A percentile compares a stretch with the other conserved stretches of the same genome.
These are phyloP conservation scores for Hyposoter dolosus DNA, from an alignment of 2,888 invertebrate species.

Conservation along the genomic window DNA sequence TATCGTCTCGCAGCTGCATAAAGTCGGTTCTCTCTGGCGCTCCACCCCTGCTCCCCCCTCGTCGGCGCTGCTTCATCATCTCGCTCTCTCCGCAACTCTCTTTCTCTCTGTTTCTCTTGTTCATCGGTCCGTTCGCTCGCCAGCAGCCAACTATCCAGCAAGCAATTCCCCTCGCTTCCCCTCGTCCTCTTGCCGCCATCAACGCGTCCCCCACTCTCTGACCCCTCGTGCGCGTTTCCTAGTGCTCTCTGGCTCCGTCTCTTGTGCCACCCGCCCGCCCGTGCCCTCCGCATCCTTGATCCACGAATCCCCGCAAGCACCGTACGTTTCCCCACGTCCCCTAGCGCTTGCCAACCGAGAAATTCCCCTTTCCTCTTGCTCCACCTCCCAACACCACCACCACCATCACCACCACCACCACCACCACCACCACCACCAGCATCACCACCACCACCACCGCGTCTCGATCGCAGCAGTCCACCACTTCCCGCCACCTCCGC, in stretches of 20 bases:
- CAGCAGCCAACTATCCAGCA: constrained; percentile 66
- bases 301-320: constrained; percentile 70
- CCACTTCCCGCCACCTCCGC: constrained; percentile 71
- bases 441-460: too few relatives aligned
- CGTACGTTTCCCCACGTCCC: constrained; percentile 52
- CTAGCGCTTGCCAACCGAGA: constrained; percentile 71
- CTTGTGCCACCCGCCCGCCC: constrained; percentile 38
- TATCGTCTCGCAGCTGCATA: constrained; percentile 86
- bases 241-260: constrained; percentile 65
- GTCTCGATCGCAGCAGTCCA: constrained; percentile 67
- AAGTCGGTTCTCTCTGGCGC: constrained; percentile 83
- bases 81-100: constrained; percentile 63
- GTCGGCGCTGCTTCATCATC: constrained; percentile 66
- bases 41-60: constrained; percentile 66
- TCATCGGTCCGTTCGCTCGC: constrained; percentile 66
- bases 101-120: constrained; percentile 68
- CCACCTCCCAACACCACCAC: constrained; percentile 42
- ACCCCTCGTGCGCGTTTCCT: constrained; percentile 72
- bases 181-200: constrained; percentile 67
- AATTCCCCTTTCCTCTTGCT: constrained; percentile 67
- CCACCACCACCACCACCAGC: constrained; percentile 64
- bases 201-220: constrained; percentile 69
- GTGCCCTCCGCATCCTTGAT: constrained; percentile 44
- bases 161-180: constrained; percentile 65
- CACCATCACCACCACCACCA: too few relatives aligned